A percentile compares a stretch with the other conserved stretches of the same genome.
Evolutionary conservation across 2,113 vertebrate genomes (phyloP).

Genomic region (Proteles cristata): DNA sequence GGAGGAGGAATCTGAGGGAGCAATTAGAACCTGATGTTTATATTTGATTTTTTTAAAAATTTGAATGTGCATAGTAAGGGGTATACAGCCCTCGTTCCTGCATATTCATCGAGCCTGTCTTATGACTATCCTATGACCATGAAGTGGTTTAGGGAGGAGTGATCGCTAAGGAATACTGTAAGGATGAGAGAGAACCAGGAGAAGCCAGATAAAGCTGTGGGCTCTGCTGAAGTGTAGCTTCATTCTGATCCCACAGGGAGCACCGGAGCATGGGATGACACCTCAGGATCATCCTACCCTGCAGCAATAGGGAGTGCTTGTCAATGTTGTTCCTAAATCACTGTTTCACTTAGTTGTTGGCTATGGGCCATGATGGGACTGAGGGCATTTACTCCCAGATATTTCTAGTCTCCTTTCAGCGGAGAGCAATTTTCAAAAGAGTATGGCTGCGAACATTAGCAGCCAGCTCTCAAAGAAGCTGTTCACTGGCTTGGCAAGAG

Average conservation of each 20-base stretch:
- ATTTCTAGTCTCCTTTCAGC: background rate
- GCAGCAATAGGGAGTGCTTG: background rate
- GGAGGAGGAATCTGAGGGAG: background rate
- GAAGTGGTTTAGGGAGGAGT: background rate
- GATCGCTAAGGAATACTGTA: background rate
- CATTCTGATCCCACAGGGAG: background rate
- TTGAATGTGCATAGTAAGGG: background rate
- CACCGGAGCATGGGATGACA: background rate
- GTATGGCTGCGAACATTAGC: background rate
- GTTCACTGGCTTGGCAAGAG: background rate
- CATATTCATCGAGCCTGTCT: background rate
- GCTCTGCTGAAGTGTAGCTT: background rate
- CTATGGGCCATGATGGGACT: background rate
- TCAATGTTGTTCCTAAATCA: background rate
- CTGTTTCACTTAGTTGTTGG: background rate
- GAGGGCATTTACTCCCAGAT: background rate
- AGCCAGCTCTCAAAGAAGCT: background rate
- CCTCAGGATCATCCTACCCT: background rate
- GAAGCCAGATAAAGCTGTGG: background rate
- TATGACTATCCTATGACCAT: background rate
- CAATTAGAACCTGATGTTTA: background rate
- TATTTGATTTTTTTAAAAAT: background rate
- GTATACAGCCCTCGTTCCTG: background rate
- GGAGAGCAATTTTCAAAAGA: background rate
- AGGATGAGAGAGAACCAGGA: background rate